Percentiles rank a stretch among this genome's conserved stretches.
Conservation (phyloP, 1,140 invertebrate genomes). For the Glossosoma conforme region DNA sequence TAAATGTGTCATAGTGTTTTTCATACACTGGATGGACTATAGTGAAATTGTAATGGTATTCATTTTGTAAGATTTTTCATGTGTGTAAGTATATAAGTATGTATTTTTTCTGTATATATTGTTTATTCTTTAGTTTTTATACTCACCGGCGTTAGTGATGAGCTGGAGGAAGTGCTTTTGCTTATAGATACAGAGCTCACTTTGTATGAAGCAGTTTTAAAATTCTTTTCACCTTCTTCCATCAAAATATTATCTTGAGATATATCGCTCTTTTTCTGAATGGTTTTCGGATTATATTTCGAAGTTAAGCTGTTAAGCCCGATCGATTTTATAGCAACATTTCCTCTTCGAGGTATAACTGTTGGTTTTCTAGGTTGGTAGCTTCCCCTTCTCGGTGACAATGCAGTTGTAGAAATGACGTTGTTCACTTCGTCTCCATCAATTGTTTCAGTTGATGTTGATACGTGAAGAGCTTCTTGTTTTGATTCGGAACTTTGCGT, state of each 20-base stretch:
- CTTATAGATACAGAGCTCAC: background rate
- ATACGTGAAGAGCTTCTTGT: background rate
- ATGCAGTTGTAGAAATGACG: no score
- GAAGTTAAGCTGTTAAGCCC: slow-evolving; percentile 13
- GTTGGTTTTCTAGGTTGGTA: slow-evolving; percentile 16
- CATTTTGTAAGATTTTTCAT: no score
- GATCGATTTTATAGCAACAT: slow-evolving; percentile 19
- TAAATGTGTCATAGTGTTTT: no score
- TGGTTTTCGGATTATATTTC: slow-evolving; percentile 17
- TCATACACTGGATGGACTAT: no score
- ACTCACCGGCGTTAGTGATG: background rate
- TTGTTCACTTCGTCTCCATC: background rate
- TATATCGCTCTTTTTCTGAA: slow-evolving; percentile 21
- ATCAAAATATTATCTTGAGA: slow-evolving; percentile 12
- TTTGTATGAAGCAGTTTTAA: no score
- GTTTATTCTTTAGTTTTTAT: no score
- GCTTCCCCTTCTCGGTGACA: slow-evolving; percentile 5
- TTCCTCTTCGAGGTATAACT: slow-evolving; percentile 1
- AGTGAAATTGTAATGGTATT: no score
- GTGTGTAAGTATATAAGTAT: no score
- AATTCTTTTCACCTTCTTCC: slow-evolving; percentile 11
- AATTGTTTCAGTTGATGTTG: background rate
- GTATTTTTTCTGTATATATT: no score
- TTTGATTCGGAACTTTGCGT: slow-evolving; percentile 5
- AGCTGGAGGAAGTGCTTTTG: background rate